Base-by-base conservation (phyloP, 2,797 vertebrate genomes). In the Zalophus californianus region DNA sequence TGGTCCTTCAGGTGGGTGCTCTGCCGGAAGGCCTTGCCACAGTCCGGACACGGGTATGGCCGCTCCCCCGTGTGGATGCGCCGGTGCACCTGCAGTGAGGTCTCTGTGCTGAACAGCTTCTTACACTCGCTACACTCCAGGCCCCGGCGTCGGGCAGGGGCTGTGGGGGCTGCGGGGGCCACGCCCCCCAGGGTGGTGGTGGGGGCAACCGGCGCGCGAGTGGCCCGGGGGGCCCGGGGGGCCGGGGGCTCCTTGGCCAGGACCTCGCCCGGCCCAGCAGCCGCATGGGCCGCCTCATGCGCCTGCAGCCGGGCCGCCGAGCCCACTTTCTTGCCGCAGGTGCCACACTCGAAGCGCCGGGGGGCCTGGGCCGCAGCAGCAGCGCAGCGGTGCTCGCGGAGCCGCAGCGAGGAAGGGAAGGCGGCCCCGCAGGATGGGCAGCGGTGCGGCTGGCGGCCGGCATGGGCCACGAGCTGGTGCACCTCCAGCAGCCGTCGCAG, bases 401-500 rank as follows among this genome's bases (percentile, higher is more conserved):
- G 98, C 60, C 99, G 99, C 0, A 99, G 97, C 1, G 99, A 98
- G 14, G 99, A 99, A 52, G 99, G 98, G 82, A 99, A 99, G 98
- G 99, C 99, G 0, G 99, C 98, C 0, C 99, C 98, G 21, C 99
- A 99, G 78, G 99, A 99, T 0, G 98, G 89, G 87, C 99, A 99
- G 1, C 97, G 97, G 3, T 98, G 99, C 0, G 99, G 99, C 96
- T 99, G 96, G 83, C 99, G 99, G 16, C 99, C 99, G 27, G 98
- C 99, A 60, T 99, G 99, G 48, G 97, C 97, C 90, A 99, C 97
- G 7, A 99, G 99, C 11, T 99, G 99, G 98, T 99, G 99, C 2
- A 99, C 99, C 73, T 99, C 99, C 29, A 99, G 98, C 66, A 99
- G 99, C 50, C 99, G 99, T 8, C 99, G 99, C 20, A 99, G 99